phyloP scores from a whole-genome alignment of 2,113 vertebrate species.

The Ceratotherium simum region DNA sequence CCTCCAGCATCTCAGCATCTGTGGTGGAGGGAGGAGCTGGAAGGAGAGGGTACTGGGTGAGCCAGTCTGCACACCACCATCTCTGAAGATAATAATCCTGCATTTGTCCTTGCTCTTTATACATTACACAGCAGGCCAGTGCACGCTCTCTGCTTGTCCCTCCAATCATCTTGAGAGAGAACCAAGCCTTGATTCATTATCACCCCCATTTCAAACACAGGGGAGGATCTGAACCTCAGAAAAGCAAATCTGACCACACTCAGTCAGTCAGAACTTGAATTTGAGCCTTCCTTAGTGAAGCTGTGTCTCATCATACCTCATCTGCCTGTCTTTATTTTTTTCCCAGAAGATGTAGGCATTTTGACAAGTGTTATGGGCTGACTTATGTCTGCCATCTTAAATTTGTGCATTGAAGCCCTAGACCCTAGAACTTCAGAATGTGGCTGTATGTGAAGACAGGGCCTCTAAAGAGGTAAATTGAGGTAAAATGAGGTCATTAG shows the following conservation, averaged over 20 bases:
- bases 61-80: accelerated
- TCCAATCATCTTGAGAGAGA: neutral
- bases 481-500: neutral
- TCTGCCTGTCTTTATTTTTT: neutral
- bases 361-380: neutral
- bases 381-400: too few relatives aligned
- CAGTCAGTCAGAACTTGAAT: neutral
- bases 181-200: neutral
- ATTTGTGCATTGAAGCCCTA: neutral
- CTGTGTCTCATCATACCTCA: neutral
- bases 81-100: too few relatives aligned
- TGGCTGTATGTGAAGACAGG: neutral
- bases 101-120: accelerated
- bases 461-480: neutral
- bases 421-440: neutral
- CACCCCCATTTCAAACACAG: neutral
- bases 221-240: neutral
- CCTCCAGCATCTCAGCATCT: neutral
- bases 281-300: neutral
- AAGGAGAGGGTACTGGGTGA: accelerated
- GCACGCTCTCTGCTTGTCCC: neutral
- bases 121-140: accelerated
- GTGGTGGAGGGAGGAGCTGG: neutral
- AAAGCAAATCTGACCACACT: neutral
- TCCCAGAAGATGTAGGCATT: neutral